Conservation (phyloP, 2,888 invertebrate species). For the Drosophila imparisetae region DNA sequence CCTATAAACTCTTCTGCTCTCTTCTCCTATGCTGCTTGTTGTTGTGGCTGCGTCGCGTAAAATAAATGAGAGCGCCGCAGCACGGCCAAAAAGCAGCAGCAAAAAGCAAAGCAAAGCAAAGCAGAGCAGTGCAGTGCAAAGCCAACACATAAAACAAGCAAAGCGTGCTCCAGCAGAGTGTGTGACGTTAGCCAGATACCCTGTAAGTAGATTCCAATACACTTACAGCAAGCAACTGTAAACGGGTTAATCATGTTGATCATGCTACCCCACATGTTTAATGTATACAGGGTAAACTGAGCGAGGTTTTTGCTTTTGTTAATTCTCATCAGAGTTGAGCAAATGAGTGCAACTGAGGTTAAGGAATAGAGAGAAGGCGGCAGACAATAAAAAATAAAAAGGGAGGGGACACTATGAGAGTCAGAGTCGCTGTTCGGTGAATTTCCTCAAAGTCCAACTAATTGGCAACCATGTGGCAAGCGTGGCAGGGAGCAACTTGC, state of each 20-base stretch:
- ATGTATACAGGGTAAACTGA: conserved; percentile 16
- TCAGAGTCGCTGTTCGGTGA: conserved; percentile 7
- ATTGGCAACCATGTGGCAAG: conserved; percentile 37
- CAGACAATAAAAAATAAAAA: background rate
- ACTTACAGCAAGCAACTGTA: too few relatives aligned
- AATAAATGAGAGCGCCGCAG: conserved; percentile 62
- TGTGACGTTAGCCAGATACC: background rate
- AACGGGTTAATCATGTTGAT: background rate
- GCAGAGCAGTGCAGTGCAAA: conserved; percentile 32
- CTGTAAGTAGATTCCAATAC: background rate
- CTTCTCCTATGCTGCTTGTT: background rate
- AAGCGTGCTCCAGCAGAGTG: background rate
- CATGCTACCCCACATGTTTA: background rate
- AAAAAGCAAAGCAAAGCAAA: conserved; percentile 34
- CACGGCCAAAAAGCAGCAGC: conserved; percentile 47
- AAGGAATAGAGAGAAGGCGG: conserved; percentile 7
- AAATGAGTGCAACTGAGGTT: conserved; percentile 45
- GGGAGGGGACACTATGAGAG: background rate
- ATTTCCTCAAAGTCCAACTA: conserved; percentile 35
- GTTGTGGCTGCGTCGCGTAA: conserved; percentile 35
- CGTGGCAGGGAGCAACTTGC: conserved; percentile 16
- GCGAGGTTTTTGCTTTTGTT: conserved; percentile 58
- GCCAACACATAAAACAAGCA: conserved; percentile 26
- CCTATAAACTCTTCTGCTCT: background rate
- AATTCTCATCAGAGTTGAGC: conserved; percentile 65